These are phyloP conservation scores for Synergus laeviventris DNA, from an alignment of 2,888 invertebrate genomes.

Conservation along the genomic window DNA sequence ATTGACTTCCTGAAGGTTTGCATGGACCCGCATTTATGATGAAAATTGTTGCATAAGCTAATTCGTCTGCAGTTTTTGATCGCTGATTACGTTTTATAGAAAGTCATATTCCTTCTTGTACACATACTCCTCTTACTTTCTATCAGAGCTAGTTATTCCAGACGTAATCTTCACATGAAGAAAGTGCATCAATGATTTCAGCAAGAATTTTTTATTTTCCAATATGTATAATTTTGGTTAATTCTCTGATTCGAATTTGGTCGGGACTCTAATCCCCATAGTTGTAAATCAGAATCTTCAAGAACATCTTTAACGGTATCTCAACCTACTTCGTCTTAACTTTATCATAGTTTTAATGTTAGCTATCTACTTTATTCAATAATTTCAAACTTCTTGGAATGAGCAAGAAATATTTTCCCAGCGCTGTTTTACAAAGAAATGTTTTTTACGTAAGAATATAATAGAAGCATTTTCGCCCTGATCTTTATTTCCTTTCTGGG, in stretches of 20 bases:
- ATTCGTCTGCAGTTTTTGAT: slow-evolving; percentile 21
- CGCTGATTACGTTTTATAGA: slow-evolving; percentile 29
- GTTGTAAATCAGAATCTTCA: neutral
- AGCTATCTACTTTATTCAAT: too few species aligned
- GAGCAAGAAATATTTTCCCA: slow-evolving; percentile 43
- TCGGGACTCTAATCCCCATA: neutral
- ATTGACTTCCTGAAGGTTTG: slow-evolving; percentile 5
- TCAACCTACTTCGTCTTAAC: neutral
- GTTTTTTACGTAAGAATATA: slow-evolving; percentile 4
- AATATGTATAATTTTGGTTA: neutral
- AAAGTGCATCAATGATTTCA: neutral
- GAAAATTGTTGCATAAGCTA: slow-evolving; percentile 13
- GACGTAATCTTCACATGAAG: neutral
- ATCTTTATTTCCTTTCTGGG: neutral
- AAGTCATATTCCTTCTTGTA: slow-evolving; percentile 19
- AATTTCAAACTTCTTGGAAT: neutral
- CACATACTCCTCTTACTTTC: slow-evolving; percentile 15
- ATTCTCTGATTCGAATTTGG: neutral
- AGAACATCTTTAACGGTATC: neutral
- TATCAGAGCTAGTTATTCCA: slow-evolving; percentile 7
- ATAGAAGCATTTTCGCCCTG: neutral
- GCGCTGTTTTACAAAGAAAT: neutral
- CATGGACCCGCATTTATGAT: neutral
- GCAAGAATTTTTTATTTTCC: neutral
- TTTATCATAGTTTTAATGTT: neutral